Base-by-base conservation (phyloP, 1,140 invertebrate species). In the Bombus waltoni region DNA sequence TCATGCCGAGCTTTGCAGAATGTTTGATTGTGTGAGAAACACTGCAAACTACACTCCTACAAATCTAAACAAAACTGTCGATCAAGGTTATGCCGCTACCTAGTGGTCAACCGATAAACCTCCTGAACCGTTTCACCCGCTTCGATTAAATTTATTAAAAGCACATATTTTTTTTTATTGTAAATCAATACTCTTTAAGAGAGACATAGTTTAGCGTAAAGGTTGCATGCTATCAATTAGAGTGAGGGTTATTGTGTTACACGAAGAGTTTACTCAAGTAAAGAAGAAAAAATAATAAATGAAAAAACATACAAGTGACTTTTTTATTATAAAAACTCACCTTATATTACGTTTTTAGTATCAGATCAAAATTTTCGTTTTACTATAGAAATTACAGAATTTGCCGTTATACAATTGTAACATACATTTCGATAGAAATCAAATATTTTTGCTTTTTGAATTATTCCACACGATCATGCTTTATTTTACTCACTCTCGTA, bases 111-210 rank as follows among this genome's bases (percentile, higher is more conserved):
- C 57, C 77, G 28, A 85, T 85, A 85, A 85, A 85, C 53, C 42
- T 85, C 11, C 0, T 15, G 53, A 80, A 76, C 83, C 83, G 83
- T 53, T 72, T 85, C 18, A 53, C 42, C 83, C 83, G 83, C 83
- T 85, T 65, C 77, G 83, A 85, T 85, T 85, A 85, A 85, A 85
- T 85, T 85, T 85, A 85, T 85, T 85, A 85, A 85, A 85, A 85
- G 77, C 83, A 72, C 76, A 28, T n/a, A 53, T 76, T 77, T 59
- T 80, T 80, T 85, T 80, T 85, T 85, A 85, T 80, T 85, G 68
- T 68, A 80, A 85, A 85, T 85, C 83, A 85, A 85, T 85, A 85
- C 57, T 73, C 53, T 80, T 65, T 71, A 47, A 71, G 35, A n/a
- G 25, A 78, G 68, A 35, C 70, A 44, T 32, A 59, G 53, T 13